Evolutionary conservation across 2,113 vertebrate genomes (phyloP).

Genomic region (Ploceus nigricollis): DNA sequence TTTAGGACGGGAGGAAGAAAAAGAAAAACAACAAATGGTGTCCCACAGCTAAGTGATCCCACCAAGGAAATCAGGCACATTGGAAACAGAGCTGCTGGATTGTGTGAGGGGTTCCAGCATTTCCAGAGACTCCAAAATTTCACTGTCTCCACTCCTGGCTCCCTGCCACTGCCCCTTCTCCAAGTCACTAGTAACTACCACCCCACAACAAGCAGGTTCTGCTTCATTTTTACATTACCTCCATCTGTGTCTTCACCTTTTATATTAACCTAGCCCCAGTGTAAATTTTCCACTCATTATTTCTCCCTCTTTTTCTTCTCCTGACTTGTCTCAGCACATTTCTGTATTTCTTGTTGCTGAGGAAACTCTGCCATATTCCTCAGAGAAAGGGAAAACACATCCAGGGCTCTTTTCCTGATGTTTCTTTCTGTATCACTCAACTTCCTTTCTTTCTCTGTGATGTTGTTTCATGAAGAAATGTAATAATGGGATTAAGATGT

Average conservation of each 20-base stretch:
- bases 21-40: background rate
- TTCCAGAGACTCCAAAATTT: background rate
- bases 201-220: background rate
- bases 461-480: background rate
- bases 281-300: background rate
- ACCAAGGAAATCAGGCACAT: accelerated
- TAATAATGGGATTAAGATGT: background rate
- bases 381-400: background rate
- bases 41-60: background rate
- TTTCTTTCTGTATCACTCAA: background rate
- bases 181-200: background rate
- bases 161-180: background rate
- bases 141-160: background rate
- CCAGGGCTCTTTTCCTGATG: background rate
- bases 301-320: background rate
- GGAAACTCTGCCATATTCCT: background rate
- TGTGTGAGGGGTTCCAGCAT: background rate
- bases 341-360: background rate
- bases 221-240: background rate
- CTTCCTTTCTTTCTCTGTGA: background rate
- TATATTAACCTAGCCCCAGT: background rate
- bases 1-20: background rate
- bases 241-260: background rate
- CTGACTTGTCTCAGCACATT: background rate
- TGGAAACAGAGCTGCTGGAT: background rate